A percentile compares a stretch with the other conserved stretches of the same genome.
These are phyloP conservation scores for Smittia sp. DNA, from an alignment of 2,888 invertebrate species.

Conservation along the genomic window DNA sequence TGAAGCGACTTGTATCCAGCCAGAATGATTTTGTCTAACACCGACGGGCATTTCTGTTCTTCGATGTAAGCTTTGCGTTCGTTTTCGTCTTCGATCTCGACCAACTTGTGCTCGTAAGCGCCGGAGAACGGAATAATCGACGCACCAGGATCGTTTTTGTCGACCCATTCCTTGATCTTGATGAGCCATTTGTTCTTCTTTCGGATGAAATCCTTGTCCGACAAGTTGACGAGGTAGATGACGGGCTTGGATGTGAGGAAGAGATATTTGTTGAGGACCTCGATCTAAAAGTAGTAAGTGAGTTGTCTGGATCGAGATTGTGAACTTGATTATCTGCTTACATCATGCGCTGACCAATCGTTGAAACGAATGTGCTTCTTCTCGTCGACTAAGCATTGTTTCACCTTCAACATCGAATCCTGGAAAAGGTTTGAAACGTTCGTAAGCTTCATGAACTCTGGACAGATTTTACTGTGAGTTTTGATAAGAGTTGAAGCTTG, in stretches of 20 bases:
- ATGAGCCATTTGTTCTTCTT: slow-evolving; percentile 97
- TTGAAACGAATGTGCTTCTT: slow-evolving; percentile 91
- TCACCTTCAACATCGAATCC: slow-evolving; percentile 85
- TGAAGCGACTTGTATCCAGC: slow-evolving; percentile 96
- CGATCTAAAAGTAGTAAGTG: slow-evolving; percentile 65
- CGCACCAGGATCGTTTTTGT: slow-evolving; percentile 92
- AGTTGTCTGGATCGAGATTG: too few species aligned
- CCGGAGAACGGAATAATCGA: slow-evolving; percentile 96
- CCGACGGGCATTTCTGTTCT: slow-evolving; percentile 78
- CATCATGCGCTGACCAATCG: slow-evolving; percentile 91
- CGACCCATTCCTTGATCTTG: slow-evolving; percentile 98
- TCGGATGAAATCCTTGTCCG: slow-evolving; percentile 96
- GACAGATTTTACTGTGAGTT: too few species aligned
- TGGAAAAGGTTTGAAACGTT: slow-evolving; percentile 49
- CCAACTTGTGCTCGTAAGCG: slow-evolving; percentile 77
- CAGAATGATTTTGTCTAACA: slow-evolving; percentile 93
- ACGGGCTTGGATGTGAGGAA: slow-evolving; percentile 94
- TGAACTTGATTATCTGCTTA: slow-evolving; percentile 54
- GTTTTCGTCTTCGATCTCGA: slow-evolving; percentile 76
- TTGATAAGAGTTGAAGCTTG: too few species aligned
- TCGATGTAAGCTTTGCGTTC: slow-evolving; percentile 77
- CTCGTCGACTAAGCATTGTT: slow-evolving; percentile 77
- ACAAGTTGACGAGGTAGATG: slow-evolving; percentile 93
- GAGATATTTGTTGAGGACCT: slow-evolving; percentile 91
- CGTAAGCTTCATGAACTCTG: not conserved